Base-by-base conservation (phyloP, 53 echinoderm and acorn worm species). In the Holothuria scabra region DNA sequence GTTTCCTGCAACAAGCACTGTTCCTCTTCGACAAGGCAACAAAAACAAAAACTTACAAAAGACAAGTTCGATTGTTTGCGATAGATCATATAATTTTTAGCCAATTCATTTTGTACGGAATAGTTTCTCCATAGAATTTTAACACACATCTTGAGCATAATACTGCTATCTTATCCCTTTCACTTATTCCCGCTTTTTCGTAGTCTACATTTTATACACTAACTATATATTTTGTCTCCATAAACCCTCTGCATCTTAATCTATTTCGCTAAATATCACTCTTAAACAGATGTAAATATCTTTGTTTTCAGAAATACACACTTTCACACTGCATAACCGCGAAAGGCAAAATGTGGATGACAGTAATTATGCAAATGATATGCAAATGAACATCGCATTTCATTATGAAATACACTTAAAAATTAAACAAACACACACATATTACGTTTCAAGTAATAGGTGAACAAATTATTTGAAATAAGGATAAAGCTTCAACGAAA, bases 311-410 rank as follows among this genome's bases (percentile, higher is more conserved):
- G 46, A 44, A 52, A 52, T 52, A 72, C 72, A 72, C 72, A 72
- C 46, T 72, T 72, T 72, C 48, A 21, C 72, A 72, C 72, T 72
- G 72, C 72, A 72, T 72, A 72, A 72, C 72, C 72, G 72, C 46
- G 46, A 72, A 72, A 48, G 72, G 46, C 52, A 52, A 52, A 52
- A 52, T 52, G 14, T 52, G 52, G 52, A 52, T 52, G 4, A 52
- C 52, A 52, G 18, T 52, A 41, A 41, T 41, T 41, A 14, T 52
- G 52, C 52, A 52, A 52, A 52, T 52, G 16, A 52, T 52, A 52
- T 52, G 52, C 52, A 52, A 52, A 52, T 52, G 18, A 14, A 52
- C 52, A 52, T 52, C 1, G 52, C 52, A 52, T 52, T 8, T 52
- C 16, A 52, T 52, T 14, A 52, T 52, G 52, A 0, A 16, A 52